These are phyloP conservation scores for Sebastes hopkinsi DNA, from an alignment of 2,797 vertebrate species.

Conservation along the genomic window DNA sequence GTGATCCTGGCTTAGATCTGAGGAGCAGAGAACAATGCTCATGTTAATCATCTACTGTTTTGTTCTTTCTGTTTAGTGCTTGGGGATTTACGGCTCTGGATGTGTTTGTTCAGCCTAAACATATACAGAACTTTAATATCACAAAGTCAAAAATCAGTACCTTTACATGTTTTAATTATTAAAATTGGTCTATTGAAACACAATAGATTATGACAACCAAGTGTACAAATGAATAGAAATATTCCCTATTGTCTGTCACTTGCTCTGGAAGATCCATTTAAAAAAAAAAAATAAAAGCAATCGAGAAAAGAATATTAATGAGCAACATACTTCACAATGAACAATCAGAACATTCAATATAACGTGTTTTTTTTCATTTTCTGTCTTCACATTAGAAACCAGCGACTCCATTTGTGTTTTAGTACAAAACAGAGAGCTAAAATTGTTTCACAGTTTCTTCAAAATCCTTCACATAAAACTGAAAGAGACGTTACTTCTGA, in stretches of 20 bases:
- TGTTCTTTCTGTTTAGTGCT: background rate
- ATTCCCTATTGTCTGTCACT: conserved; percentile 74
- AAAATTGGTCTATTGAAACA: conserved; percentile 88
- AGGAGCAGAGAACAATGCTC: background rate
- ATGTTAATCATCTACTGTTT: background rate
- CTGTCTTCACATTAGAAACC: conserved; percentile 80
- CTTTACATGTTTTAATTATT: conserved; percentile 87
- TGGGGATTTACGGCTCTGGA: background rate
- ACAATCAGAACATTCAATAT: conserved; percentile 83
- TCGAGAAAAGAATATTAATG: conserved; percentile 73
- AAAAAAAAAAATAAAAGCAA: conserved; percentile 60
- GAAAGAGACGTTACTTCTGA: conserved; percentile 27
- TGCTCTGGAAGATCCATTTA: conserved; percentile 82
- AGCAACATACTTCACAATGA: conserved; percentile 84
- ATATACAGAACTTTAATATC: background rate
- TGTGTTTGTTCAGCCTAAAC: background rate
- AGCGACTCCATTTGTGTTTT: conserved; percentile 67
- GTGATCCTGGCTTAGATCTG: background rate
- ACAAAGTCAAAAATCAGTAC: conserved; percentile 45
- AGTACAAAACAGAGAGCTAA: conserved; percentile 74
- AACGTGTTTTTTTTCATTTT: conserved; percentile 69
- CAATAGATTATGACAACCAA: conserved; percentile 88
- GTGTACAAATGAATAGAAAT: conserved; percentile 87
- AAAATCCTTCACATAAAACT: conserved; percentile 76
- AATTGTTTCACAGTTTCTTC: conserved; percentile 80